Percentiles rank a stretch among this genome's conserved stretches.
Evolutionary conservation across 1,140 invertebrate genomes (phyloP).

Genomic region (Monochamus saltuarius): DNA sequence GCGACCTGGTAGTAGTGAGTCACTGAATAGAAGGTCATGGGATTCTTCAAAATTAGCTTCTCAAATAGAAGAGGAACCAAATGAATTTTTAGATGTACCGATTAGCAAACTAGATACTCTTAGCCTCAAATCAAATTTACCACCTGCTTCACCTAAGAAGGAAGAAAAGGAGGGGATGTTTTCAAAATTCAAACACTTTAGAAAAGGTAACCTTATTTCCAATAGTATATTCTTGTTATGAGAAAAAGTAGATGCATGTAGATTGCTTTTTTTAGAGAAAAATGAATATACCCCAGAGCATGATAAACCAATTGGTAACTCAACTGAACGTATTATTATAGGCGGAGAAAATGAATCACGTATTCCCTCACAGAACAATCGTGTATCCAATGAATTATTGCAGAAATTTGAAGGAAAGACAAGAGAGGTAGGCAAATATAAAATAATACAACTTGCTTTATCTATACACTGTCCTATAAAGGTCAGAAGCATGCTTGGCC

Average conservation of each 20-base stretch:
- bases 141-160: conserved; percentile 39
- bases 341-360: conserved; percentile 68
- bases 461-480: too few species aligned
- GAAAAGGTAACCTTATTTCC: conserved; percentile 52
- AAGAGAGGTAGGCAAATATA: conserved; percentile 61
- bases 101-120: conserved; percentile 31
- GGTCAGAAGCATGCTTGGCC: conserved; percentile 7
- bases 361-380: conserved; percentile 50
- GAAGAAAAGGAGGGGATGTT: conserved; percentile 53
- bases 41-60: conserved; percentile 48
- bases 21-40: conserved; percentile 47
- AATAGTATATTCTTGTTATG: background rate
- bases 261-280: conserved; percentile 42
- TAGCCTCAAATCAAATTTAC: conserved; percentile 30
- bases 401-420: conserved; percentile 80
- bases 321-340: conserved; percentile 74
- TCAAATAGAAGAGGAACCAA: conserved; percentile 48
- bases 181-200: conserved; percentile 55
- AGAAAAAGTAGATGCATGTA: conserved; percentile 24
- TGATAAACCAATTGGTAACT: conserved; percentile 40
- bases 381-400: conserved; percentile 69
- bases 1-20: conserved; percentile 40
- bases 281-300: conserved; percentile 35
- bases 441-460: background rate
- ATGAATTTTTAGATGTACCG: conserved; percentile 29